Evolutionary conservation across 2,113 vertebrate genomes (phyloP).

Genomic region (Fregata magnificens): DNA sequence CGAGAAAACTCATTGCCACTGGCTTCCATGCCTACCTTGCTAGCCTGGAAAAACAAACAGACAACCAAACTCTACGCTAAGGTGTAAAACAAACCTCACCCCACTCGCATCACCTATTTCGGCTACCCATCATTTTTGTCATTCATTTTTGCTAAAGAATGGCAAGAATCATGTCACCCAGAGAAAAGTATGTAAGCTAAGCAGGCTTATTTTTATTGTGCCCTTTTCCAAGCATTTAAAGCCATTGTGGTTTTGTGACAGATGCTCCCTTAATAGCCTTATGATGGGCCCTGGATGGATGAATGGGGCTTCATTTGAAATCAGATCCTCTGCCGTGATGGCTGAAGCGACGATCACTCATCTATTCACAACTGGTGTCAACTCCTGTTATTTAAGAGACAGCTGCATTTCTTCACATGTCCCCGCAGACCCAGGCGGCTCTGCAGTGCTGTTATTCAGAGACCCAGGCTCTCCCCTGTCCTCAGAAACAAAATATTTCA

Average conservation of each 20-base stretch:
- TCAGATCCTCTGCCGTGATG: neutral
- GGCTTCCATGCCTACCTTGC: neutral
- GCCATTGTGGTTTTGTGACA: neutral
- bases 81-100: neutral
- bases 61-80: neutral
- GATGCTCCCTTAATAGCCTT: conserved; percentile 19
- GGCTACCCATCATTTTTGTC: neutral
- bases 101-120: fast-evolving
- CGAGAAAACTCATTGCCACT: neutral
- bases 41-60: neutral
- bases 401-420: neutral
- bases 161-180: neutral
- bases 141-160: neutral
- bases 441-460: neutral
- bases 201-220: neutral
- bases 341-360: conserved; percentile 25
- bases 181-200: neutral
- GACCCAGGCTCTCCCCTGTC: neutral
- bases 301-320: conserved; percentile 23
- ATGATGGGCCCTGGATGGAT: neutral
- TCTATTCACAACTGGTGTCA: conserved; percentile 35
- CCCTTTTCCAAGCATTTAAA: neutral
- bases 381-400: conserved; percentile 2
- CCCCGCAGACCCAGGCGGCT: neutral
- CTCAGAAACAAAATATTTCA: neutral